These are phyloP conservation scores for Panopea generosa DNA, from an alignment of 2,888 invertebrate genomes.

Conservation along the genomic window DNA sequence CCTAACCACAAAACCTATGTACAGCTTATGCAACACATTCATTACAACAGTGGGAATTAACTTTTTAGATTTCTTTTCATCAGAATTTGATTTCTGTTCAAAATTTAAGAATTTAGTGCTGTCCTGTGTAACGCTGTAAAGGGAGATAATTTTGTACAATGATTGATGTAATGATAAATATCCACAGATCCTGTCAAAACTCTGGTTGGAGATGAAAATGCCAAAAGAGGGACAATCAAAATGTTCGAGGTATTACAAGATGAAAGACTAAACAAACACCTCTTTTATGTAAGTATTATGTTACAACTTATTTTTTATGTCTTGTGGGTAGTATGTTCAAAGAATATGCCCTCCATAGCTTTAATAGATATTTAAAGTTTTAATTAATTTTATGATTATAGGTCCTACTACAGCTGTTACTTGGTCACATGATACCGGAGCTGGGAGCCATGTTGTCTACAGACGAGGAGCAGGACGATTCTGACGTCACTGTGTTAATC, in stretches of 20 bases:
- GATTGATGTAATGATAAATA: too few species aligned
- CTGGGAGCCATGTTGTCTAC: constrained; percentile 46
- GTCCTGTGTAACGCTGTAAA: too few species aligned
- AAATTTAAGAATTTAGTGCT: too few species aligned
- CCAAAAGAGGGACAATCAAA: constrained; percentile 93
- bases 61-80: too few species aligned
- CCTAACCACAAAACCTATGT: too few species aligned
- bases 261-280: constrained; percentile 93
- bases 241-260: constrained; percentile 95
- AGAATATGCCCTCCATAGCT: too few species aligned
- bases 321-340: too few species aligned
- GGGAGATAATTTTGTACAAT: too few species aligned
- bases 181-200: constrained; percentile 92
- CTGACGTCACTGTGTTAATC: constrained; percentile 18
- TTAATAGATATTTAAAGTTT: too few species aligned
- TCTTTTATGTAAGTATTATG: constrained; percentile 94
- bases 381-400: constrained; percentile 87
- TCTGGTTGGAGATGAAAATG: constrained; percentile 94
- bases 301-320: not conserved
- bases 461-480: constrained; percentile 8
- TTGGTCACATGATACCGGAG: constrained; percentile 90
- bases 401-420: constrained; percentile 90
- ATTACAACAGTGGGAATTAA: too few species aligned
- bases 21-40: too few species aligned
- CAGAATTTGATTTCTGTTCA: too few species aligned